A percentile compares a stretch with the other conserved stretches of the same genome.
These are phyloP conservation scores for Leucozona laternaria DNA, from an alignment of 2,888 invertebrate species.

Conservation along the genomic window DNA sequence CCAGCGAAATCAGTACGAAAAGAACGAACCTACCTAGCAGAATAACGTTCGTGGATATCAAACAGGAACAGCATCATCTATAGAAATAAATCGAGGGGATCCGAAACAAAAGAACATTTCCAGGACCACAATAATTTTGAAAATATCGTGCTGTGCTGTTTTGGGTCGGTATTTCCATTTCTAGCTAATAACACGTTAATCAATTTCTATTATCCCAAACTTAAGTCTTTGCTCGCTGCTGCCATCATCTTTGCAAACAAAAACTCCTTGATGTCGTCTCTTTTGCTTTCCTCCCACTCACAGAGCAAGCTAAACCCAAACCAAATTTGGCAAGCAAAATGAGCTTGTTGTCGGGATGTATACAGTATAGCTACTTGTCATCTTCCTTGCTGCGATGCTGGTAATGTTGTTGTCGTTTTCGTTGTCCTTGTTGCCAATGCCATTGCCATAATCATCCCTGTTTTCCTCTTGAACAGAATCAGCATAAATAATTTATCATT, in stretches of 20 bases:
- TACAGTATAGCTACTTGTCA: conserved; percentile 3
- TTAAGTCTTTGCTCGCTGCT: neutral
- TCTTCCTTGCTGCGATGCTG: conserved; percentile 10
- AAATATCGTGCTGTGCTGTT: conserved; percentile 35
- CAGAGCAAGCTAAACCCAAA: conserved; percentile 18
- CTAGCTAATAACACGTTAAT: conserved; percentile 71
- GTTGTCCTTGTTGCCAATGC: conserved; percentile 42
- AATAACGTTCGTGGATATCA: neutral
- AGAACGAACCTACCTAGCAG: neutral
- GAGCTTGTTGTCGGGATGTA: conserved; percentile 16
- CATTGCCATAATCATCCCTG: conserved; percentile 45
- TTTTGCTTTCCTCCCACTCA: neutral
- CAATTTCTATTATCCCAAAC: conserved; percentile 58
- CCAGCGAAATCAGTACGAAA: neutral
- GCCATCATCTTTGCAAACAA: neutral
- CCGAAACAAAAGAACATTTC: conserved; percentile 3
- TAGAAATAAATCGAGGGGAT: conserved; percentile 23
- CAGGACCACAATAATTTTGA: conserved; percentile 25
- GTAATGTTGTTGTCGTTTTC: conserved; percentile 37
- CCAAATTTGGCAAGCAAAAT: conserved; percentile 8
- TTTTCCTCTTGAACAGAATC: conserved; percentile 51
- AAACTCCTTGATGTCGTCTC: conserved; percentile 20
- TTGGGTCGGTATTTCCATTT: conserved; percentile 54
- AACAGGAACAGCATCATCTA: neutral
- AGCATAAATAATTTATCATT: conserved; percentile 72